Percentiles rank a stretch among this genome's conserved stretches.
These are phyloP conservation scores for Cantharis rufa DNA, from an alignment of 2,888 invertebrate species.

Conservation along the genomic window DNA sequence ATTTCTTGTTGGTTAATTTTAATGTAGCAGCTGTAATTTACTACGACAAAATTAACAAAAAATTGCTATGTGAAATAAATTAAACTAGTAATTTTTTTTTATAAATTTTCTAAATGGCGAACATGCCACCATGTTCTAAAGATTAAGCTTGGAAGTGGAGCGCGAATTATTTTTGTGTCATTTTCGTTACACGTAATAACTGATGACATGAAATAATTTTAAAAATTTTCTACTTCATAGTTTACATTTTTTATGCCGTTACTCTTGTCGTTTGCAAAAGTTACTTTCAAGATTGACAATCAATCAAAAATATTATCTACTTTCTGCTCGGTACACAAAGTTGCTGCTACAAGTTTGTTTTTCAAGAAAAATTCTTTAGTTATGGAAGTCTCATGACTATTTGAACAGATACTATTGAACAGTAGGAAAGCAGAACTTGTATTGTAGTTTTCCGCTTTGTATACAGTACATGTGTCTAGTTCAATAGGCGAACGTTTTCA, in stretches of 20 bases:
- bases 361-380: slow-evolving; percentile 10
- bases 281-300: neutral
- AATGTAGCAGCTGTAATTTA: neutral
- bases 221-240: neutral
- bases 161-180: neutral
- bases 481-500: slow-evolving; percentile 23
- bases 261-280: neutral
- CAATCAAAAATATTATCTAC: neutral
- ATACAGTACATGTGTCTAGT: slow-evolving; percentile 23
- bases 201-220: neutral
- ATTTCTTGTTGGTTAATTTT: neutral
- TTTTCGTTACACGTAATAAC: neutral
- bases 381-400: slow-evolving; percentile 11
- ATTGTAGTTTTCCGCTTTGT: slow-evolving; percentile 5
- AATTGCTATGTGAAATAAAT: neutral
- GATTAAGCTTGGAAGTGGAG: neutral
- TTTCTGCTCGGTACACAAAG: neutral
- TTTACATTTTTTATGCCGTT: neutral
- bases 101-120: neutral
- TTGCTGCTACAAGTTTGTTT: neutral
- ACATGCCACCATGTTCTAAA: neutral
- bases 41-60: neutral
- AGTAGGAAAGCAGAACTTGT: slow-evolving; percentile 3
- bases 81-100: neutral
- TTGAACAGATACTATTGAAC: slow-evolving; percentile 13